Evolutionary conservation across 2,888 invertebrate genomes (phyloP).

Genomic region (Pandemis cinnamomeana): DNA sequence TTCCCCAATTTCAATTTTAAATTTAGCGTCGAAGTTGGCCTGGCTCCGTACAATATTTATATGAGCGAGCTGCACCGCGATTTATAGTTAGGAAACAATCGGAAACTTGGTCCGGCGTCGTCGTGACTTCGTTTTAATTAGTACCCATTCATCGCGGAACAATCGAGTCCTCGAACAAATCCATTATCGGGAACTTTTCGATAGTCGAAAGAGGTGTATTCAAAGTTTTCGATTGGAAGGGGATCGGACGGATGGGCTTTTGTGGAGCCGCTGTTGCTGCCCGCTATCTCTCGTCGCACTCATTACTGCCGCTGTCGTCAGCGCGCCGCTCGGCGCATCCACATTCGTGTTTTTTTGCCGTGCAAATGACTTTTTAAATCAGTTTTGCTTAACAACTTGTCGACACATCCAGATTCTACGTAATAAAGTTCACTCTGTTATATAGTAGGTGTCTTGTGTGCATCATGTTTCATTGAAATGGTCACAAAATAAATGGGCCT

Average conservation of each 20-base stretch:
- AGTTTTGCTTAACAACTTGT: neutral
- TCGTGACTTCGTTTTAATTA: constrained; percentile 85
- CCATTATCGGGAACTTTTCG: constrained; percentile 83
- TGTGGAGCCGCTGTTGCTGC: constrained; percentile 62
- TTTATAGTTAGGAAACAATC: constrained; percentile 81
- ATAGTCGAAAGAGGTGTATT: constrained; percentile 82
- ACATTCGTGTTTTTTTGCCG: neutral
- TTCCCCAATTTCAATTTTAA: constrained; percentile 75
- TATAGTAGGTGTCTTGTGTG: too few species aligned
- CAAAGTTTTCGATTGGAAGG: constrained; percentile 74
- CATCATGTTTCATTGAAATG: too few species aligned
- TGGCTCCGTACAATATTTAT: constrained; percentile 74
- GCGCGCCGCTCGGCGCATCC: neutral
- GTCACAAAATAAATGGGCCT: too few species aligned
- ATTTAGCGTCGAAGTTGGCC: constrained; percentile 78
- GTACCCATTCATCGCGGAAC: constrained; percentile 84
- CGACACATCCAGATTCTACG: neutral
- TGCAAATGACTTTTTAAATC: constrained; percentile 13
- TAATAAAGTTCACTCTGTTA: neutral
- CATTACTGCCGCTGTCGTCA: constrained; percentile 23
- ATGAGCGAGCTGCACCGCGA: constrained; percentile 73
- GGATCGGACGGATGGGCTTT: constrained; percentile 61
- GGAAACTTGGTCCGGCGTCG: constrained; percentile 78
- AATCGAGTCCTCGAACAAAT: constrained; percentile 82
- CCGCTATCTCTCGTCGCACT: constrained; percentile 49